Conservation (phyloP, 2,888 invertebrate species). For the Cataglyphis rosenhaueri region DNA sequence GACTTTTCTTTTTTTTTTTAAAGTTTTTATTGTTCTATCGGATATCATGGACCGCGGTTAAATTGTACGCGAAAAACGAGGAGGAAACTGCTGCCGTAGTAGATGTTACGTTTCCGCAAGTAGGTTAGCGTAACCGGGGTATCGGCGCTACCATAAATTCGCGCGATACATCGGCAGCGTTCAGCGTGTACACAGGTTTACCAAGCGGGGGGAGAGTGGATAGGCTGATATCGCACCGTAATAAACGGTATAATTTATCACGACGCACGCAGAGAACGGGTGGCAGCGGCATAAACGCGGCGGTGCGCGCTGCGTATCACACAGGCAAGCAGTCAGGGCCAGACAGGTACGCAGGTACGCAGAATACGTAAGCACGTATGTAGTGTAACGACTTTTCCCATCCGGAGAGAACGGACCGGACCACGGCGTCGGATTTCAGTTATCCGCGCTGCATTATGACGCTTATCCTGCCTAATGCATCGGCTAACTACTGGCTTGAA, state of each 20-base stretch:
- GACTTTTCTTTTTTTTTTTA: too few species aligned
- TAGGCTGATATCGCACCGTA: conserved; percentile 52
- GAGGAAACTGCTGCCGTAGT: background rate
- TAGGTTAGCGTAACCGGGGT: conserved; percentile 54
- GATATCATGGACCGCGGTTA: background rate
- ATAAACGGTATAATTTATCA: conserved; percentile 58
- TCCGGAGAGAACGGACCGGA: conserved; percentile 35
- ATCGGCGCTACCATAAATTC: conserved; percentile 60
- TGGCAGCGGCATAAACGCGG: conserved; percentile 31
- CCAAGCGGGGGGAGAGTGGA: conserved; percentile 4
- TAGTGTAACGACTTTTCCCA: conserved; percentile 48
- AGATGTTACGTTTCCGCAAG: conserved; percentile 46
- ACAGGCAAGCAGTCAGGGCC: conserved; percentile 24
- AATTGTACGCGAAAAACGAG: conserved; percentile 7
- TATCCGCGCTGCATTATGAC: conserved; percentile 54
- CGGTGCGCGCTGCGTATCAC: conserved; percentile 38
- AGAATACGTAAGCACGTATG: background rate
- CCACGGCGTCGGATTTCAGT: conserved; percentile 42
- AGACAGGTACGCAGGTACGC: conserved; percentile 34
- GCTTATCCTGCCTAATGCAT: conserved; percentile 52
- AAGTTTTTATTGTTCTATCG: conserved; percentile 1
- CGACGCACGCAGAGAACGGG: conserved; percentile 37
- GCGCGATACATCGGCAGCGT: conserved; percentile 52
- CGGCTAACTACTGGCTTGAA: conserved; percentile 43
- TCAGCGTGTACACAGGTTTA: conserved; percentile 46